A percentile compares a stretch with the other conserved stretches of the same genome.
Conservation (phyloP, 1,140 invertebrate species). For the Diorhabda carinulata region DNA sequence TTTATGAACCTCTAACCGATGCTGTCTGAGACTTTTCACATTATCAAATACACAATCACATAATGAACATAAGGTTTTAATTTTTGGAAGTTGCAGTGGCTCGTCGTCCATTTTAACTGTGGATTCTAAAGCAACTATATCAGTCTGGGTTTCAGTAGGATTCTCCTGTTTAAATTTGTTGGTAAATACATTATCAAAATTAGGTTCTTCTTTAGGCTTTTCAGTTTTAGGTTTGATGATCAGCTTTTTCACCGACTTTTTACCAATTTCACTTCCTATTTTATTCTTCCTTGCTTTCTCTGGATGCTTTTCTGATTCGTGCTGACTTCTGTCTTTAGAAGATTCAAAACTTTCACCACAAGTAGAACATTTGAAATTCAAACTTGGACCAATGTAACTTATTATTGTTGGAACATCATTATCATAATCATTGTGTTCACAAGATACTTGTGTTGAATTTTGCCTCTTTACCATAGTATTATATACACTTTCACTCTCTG, state of each 20-base stretch:
- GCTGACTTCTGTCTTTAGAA: constrained; percentile 62
- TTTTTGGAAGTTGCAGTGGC: constrained; percentile 4
- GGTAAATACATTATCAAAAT: constrained; percentile 45
- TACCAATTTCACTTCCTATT: constrained; percentile 32
- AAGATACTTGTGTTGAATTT: constrained; percentile 17
- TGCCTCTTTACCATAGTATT: constrained; percentile 36
- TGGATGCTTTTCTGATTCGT: constrained; percentile 52
- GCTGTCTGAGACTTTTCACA: constrained; percentile 51
- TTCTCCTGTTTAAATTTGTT: constrained; percentile 41
- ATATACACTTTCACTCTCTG: constrained; percentile 61
- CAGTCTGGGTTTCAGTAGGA: constrained; percentile 18
- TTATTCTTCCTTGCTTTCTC: constrained; percentile 24
- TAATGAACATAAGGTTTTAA: constrained; percentile 31
- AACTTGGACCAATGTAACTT: constrained; percentile 33
- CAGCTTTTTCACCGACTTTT: constrained; percentile 40
- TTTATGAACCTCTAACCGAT: constrained; percentile 52
- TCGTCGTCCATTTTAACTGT: constrained; percentile 7
- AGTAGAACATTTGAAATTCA: constrained; percentile 55
- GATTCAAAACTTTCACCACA: constrained; percentile 62
- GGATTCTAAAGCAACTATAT: constrained; percentile 11
- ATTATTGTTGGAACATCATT: constrained; percentile 36
- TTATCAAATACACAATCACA: constrained; percentile 38
- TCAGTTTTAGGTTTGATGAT: constrained; percentile 41
- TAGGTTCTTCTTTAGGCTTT: constrained; percentile 32
- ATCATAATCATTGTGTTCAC: constrained; percentile 24